phyloP scores from a whole-genome alignment of 2,888 invertebrate genomes.

The Serripes groenlandicus region DNA sequence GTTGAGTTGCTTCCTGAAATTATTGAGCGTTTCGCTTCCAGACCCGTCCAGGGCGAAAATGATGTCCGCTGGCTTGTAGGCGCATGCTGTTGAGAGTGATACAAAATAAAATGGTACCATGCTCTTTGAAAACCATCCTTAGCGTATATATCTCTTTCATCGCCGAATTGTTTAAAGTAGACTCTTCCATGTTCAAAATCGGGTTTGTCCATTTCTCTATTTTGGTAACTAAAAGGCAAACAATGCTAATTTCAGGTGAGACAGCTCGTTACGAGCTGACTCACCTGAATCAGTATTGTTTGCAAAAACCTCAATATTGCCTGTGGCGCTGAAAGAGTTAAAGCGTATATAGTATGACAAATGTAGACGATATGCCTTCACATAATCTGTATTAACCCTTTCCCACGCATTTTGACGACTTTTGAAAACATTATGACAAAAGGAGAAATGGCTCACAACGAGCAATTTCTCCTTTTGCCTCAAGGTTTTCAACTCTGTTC shows the following conservation, averaged over 20 bases:
- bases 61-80: slow-evolving; percentile 56
- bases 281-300: background rate
- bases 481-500: too few species aligned
- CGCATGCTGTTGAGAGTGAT: slow-evolving; percentile 41
- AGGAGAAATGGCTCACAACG: background rate
- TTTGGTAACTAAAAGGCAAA: too few species aligned
- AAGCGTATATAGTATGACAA: background rate
- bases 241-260: too few species aligned
- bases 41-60: slow-evolving; percentile 63
- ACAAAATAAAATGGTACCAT: background rate
- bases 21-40: slow-evolving; percentile 44
- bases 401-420: background rate
- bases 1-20: slow-evolving; percentile 48
- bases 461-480: background rate
- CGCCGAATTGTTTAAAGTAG: background rate
- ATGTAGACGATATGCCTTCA: background rate
- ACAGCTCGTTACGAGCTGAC: background rate
- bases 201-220: background rate
- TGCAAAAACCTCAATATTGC: background rate
- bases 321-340: background rate
- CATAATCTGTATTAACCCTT: background rate
- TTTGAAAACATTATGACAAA: slow-evolving; percentile 9
- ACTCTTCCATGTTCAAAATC: background rate
- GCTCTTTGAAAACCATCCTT: background rate
- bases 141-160: background rate